Evolutionary conservation across 2,797 vertebrate species (phyloP), one percentile per base, ranked within the genome.

Genomic region (Coreius guichenoti): DNA sequence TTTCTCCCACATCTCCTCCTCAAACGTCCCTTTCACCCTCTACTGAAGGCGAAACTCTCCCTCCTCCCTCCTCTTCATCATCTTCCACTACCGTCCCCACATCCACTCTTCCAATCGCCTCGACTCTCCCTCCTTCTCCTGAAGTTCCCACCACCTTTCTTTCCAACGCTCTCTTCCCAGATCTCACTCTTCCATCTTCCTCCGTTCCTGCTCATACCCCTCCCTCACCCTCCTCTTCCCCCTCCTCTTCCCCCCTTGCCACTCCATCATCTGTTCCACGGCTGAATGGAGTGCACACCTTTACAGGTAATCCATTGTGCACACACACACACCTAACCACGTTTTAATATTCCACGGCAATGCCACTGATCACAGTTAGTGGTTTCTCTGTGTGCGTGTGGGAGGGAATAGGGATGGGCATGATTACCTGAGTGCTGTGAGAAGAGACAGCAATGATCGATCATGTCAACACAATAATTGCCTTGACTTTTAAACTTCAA

Each of bases 281-380:
- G 93, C 93, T 93, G 93, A 95, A 93, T 89, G 94, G 94, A 94
- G 92, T 93, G 89, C 89, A 93, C 93, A 92, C 90, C 89, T 89
- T 93, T 90, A 94, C 95, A 96, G 95, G 95, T 96, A 96, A 96
- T 93, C 81, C 39, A 81, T 86, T 81, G 26, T 13, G 73, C 61
- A 81, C 61, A 77, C 67, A 80, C 21, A 77, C 56, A 74, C 70
- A 75, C 79, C 75, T 88, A 90, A 90, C 86, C 47, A 77, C 21
- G 61, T 12, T 51, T 79, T 82, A 73, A 81, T 70, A 87, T 17
- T 75, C 31, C 45, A 83, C 75, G 61, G 72, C 81, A 51, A 77
- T 83, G 69, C 31, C 51, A 47, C 49, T 73, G 81, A 72, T 86
- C 72, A 82, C 23, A 85, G 43, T 56, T 54, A 56, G 31, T 21